Conservation (phyloP, 2,797 vertebrate species). For the Chelon labrosus region DNA sequence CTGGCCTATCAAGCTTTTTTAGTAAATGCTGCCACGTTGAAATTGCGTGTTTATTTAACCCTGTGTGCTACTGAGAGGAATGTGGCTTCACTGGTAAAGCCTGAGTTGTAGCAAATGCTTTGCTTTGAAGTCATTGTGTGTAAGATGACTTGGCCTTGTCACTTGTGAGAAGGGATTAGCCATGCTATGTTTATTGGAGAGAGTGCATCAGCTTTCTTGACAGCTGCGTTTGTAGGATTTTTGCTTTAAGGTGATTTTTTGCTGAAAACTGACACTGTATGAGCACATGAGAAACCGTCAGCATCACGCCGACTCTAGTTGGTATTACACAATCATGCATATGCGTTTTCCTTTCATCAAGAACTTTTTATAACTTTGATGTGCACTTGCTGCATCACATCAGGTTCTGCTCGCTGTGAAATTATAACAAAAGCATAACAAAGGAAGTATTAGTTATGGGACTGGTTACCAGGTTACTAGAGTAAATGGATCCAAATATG, state of each 20-base stretch:
- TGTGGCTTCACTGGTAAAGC: constrained; percentile 35
- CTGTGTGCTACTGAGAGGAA: constrained; percentile 31
- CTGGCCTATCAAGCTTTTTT: constrained; percentile 63
- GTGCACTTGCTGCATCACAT: background rate
- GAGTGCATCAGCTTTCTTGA: constrained; percentile 59
- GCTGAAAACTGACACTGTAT: constrained; percentile 25
- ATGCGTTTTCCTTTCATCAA: constrained; percentile 2
- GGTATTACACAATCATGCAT: constrained; percentile 6
- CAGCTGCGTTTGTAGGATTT: constrained; percentile 65
- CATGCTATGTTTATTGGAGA: constrained; percentile 61
- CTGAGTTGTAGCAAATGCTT: constrained; percentile 39
- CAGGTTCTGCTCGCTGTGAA: background rate
- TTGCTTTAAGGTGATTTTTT: constrained; percentile 41
- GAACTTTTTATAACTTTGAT: constrained; percentile 17
- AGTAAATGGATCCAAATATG: no score
- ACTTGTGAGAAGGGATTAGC: constrained; percentile 72
- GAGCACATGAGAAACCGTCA: constrained; percentile 18
- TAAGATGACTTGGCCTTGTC: constrained; percentile 59
- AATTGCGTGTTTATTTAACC: constrained; percentile 63
- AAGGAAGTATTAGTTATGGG: no score
- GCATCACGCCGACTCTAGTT: constrained; percentile 9
- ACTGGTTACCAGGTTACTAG: no score
- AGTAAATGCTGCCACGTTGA: constrained; percentile 55
- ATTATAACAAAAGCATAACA: background rate
- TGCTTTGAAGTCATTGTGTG: constrained; percentile 72